Percentiles rank a stretch among this genome's conserved stretches.
These are phyloP conservation scores for Zeus faber DNA, from an alignment of 2,113 vertebrate genomes.

Conservation along the genomic window DNA sequence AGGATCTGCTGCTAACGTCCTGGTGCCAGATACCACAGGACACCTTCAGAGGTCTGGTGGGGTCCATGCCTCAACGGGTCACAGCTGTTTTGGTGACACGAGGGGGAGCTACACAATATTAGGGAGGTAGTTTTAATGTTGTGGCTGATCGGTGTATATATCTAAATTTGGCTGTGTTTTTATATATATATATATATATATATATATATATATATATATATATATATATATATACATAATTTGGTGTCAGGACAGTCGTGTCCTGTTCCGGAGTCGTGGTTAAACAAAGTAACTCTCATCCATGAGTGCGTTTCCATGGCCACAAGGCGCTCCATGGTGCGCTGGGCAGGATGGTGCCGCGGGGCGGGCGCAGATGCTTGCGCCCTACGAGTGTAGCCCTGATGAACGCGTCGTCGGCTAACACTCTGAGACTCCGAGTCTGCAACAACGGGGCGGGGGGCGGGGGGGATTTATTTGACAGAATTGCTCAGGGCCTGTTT, in stretches of 20 bases:
- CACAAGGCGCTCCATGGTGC: conserved; percentile 60
- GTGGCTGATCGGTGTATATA: no score
- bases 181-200: no score
- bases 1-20: no score
- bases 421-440: conserved; percentile 39
- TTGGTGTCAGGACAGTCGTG: conserved; percentile 47
- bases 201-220: no score
- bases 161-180: no score
- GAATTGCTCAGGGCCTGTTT: conserved; percentile 50
- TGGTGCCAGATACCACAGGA: no score
- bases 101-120: no score
- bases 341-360: conserved; percentile 54
- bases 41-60: no score
- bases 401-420: conserved; percentile 30
- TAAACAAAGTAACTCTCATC: conserved; percentile 72
- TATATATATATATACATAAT: no score
- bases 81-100: no score
- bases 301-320: conserved; percentile 70
- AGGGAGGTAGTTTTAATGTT: no score
- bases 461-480: conserved; percentile 53
- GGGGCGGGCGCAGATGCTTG: conserved; percentile 67
- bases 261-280: conserved; percentile 62
- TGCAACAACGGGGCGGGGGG: conserved; percentile 23
- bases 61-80: no score
- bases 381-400: conserved; percentile 45